Evolutionary conservation across 2,888 invertebrate species (phyloP).

Genomic region (Deladenus siricidicola): DNA sequence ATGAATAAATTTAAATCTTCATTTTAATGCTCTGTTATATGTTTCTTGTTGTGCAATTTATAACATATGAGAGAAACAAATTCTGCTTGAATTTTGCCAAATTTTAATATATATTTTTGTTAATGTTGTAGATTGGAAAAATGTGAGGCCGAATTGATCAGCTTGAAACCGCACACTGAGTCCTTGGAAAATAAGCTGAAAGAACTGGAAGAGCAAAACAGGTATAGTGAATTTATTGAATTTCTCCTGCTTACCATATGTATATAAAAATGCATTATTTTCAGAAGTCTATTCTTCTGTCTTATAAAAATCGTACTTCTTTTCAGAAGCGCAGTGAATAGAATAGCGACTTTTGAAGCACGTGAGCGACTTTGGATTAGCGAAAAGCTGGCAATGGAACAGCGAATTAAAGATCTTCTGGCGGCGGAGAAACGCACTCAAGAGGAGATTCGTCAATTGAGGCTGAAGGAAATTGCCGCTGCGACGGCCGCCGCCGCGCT

Average conservation of each 20-base stretch:
- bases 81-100: no score
- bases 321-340: conserved; percentile 5
- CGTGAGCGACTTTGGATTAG: conserved; percentile 16
- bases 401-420: conserved; percentile 6
- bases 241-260: background rate
- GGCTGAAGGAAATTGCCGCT: no score
- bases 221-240: no score
- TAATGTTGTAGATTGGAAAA: conserved; percentile 3
- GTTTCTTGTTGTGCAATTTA: no score
- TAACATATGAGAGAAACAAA: no score
- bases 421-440: background rate
- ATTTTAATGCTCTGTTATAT: no score
- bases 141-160: conserved; percentile 14
- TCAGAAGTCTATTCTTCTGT: background rate
- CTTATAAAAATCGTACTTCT: background rate
- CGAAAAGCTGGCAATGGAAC: conserved; percentile 12
- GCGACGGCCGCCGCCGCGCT: no score
- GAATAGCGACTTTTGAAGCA: conserved; percentile 14
- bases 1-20: no score
- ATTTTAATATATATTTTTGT: no score
- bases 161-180: conserved; percentile 14
- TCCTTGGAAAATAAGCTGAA: conserved; percentile 10
- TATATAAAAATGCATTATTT: no score
- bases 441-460: background rate
- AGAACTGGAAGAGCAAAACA: conserved; percentile 9